Evolutionary conservation across 2,113 vertebrate species (phyloP).

Genomic region (Brachirus orientalis): DNA sequence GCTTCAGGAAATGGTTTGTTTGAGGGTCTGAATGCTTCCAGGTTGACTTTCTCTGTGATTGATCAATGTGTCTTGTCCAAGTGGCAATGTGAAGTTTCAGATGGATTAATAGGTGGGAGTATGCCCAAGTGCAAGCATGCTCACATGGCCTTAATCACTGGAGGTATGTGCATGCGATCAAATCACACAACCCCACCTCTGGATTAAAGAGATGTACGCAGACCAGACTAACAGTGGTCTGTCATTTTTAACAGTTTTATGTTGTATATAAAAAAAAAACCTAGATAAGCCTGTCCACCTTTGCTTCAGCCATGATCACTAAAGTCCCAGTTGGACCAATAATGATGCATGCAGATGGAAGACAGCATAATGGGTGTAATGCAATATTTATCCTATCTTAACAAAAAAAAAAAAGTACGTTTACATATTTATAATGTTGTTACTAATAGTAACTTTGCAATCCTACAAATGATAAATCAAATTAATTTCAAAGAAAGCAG

Average conservation of each 20-base stretch:
- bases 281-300: background rate
- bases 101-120: constrained; percentile 53
- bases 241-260: constrained; percentile 12
- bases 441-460: background rate
- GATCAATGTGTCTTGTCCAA: constrained; percentile 64
- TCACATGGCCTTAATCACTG: constrained; percentile 59
- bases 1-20: constrained; percentile 71
- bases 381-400: background rate
- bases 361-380: background rate
- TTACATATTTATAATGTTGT: no score
- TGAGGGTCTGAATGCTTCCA: constrained; percentile 73
- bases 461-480: background rate
- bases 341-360: background rate
- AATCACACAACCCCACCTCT: constrained; percentile 53
- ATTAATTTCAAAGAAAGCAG: no score
- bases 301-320: background rate
- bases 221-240: constrained; percentile 4
- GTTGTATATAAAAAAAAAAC: constrained; percentile 6
- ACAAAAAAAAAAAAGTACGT: no score
- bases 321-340: background rate
- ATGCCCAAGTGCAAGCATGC: constrained; percentile 44
- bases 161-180: constrained; percentile 35
- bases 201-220: constrained; percentile 38
- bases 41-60: constrained; percentile 69
- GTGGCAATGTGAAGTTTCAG: constrained; percentile 61